Evolutionary conservation across 2,888 invertebrate species (phyloP).

Genomic region (Barypeithes pellucidus): DNA sequence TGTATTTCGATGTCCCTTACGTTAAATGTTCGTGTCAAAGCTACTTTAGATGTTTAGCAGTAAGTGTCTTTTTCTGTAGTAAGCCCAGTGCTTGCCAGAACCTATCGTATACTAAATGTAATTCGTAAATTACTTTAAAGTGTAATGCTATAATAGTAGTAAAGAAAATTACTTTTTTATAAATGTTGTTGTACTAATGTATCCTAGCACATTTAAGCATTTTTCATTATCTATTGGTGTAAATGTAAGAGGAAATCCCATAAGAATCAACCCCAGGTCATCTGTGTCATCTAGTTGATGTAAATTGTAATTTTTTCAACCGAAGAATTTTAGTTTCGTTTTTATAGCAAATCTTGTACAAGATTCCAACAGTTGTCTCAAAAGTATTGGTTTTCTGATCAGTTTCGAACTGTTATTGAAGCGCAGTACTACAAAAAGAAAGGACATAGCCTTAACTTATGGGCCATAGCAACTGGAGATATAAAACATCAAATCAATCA

Average conservation of each 20-base stretch:
- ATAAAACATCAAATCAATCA: too few species aligned
- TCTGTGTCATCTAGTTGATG: too few species aligned
- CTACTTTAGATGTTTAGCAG: conserved; percentile 50
- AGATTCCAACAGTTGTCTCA: too few species aligned
- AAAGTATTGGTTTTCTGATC: too few species aligned
- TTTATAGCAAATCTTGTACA: too few species aligned
- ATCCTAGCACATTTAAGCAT: conserved; percentile 53
- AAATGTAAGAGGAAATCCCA: conserved; percentile 12
- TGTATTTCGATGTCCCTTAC: conserved; percentile 42
- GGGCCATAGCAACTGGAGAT: too few species aligned
- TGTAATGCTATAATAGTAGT: conserved; percentile 35
- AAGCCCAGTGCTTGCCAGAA: conserved; percentile 22
- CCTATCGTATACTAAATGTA: conserved; percentile 46
- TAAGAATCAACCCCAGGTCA: too few species aligned
- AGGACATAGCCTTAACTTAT: too few species aligned
- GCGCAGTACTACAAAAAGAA: too few species aligned
- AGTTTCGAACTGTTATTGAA: too few species aligned
- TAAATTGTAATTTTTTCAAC: too few species aligned
- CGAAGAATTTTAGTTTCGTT: too few species aligned
- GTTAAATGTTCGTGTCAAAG: conserved; percentile 53
- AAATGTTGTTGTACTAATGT: conserved; percentile 51
- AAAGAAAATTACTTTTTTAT: conserved; percentile 48
- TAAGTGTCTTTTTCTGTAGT: conserved; percentile 28
- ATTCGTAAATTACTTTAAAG: conserved; percentile 26
- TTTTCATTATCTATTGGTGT: conserved; percentile 42